Conservation (phyloP, 2,797 vertebrate species). For the Takifugu rubripes region DNA sequence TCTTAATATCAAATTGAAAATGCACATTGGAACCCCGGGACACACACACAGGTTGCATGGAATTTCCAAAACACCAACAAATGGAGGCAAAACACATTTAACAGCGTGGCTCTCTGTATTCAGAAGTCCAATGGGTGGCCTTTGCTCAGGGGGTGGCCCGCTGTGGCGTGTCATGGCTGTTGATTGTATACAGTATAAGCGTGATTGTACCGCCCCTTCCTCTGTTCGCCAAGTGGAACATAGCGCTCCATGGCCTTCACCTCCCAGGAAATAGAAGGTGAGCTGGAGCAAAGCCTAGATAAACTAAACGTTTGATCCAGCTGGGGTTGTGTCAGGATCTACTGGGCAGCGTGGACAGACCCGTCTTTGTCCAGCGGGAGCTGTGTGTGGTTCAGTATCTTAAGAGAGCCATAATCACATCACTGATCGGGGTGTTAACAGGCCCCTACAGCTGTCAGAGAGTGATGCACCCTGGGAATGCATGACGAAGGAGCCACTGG, state of each 20-base stretch:
- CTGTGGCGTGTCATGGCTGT: conserved; percentile 37
- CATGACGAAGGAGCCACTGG: conserved; percentile 40
- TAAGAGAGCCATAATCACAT: conserved; percentile 71
- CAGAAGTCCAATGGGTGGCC: conserved; percentile 60
- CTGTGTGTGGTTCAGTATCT: conserved; percentile 69
- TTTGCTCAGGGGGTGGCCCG: conserved; percentile 56
- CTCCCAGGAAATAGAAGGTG: conserved; percentile 64
- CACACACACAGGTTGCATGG: conserved; percentile 31
- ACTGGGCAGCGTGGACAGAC: conserved; percentile 52
- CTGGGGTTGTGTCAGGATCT: conserved; percentile 64
- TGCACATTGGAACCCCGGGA: conserved; percentile 48
- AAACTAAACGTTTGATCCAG: conserved; percentile 62
- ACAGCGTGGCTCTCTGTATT: conserved; percentile 34
- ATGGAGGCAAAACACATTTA: conserved; percentile 47
- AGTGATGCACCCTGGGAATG: conserved; percentile 62
- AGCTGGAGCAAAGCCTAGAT: conserved; percentile 64
- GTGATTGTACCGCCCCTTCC: conserved; percentile 52
- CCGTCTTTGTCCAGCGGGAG: conserved; percentile 64
- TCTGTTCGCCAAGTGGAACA: conserved; percentile 48
- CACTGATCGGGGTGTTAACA: conserved; percentile 59
- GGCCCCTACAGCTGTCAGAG: conserved; percentile 62
- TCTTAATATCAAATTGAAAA: conserved; percentile 58
- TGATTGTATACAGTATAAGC: conserved; percentile 54
- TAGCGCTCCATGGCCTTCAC: conserved; percentile 29
- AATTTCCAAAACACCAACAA: conserved; percentile 51